Percentiles rank a stretch among this genome's conserved stretches.
phyloP scores from a whole-genome alignment of 2,113 vertebrate species.

The Struthio camelus region DNA sequence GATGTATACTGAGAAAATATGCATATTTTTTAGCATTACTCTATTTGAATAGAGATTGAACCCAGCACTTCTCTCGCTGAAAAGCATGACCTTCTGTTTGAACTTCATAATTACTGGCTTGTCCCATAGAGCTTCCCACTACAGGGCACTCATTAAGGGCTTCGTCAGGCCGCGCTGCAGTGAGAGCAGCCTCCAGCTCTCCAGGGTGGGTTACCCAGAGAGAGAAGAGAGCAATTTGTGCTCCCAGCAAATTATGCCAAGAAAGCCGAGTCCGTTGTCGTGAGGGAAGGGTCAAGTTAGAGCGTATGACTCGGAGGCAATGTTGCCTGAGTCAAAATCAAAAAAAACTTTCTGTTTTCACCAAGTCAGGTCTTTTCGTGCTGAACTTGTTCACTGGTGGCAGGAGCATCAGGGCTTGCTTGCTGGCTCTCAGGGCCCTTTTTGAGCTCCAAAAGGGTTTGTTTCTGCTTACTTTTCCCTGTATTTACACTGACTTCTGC shows the following conservation, averaged over 20 bases:
- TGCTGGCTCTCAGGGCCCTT: background rate
- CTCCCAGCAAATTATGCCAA: too few species aligned
- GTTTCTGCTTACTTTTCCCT: background rate
- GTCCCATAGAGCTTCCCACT: background rate
- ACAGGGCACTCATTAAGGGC: background rate
- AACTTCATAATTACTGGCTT: background rate
- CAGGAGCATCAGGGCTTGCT: too few species aligned
- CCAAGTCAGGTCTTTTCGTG: too few species aligned
- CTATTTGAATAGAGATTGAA: background rate
- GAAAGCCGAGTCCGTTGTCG: background rate
- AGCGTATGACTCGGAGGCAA: rapidly evolving
- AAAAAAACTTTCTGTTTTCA: background rate
- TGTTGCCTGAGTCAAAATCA: background rate
- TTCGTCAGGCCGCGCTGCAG: rapidly evolving
- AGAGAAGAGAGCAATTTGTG: background rate
- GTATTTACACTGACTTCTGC: background rate
- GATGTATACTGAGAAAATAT: background rate
- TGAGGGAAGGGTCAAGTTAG: background rate
- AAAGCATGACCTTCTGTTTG: background rate
- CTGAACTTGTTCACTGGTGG: too few species aligned
- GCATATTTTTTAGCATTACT: rapidly evolving
- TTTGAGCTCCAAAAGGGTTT: background rate
- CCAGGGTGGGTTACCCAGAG: background rate
- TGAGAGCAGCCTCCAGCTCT: background rate
- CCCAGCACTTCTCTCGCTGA: background rate